Conservation (phyloP, 2,113 vertebrate species). For the Mus spicilegus region DNA sequence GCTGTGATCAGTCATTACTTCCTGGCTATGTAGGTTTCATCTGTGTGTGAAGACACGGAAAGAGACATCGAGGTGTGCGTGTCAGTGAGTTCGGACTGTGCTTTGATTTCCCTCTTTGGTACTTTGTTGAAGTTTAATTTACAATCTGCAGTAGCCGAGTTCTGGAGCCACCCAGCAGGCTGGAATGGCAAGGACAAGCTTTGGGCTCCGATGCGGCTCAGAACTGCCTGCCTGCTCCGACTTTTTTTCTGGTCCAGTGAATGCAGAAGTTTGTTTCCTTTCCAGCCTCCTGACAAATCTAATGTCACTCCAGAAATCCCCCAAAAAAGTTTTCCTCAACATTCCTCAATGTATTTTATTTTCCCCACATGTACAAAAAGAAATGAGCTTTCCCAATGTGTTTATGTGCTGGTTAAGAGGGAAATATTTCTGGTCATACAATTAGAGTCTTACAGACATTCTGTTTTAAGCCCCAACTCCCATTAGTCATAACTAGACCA, state of each 20-base stretch:
- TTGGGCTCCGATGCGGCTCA: slow-evolving; percentile 52
- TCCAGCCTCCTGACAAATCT: slow-evolving; percentile 49
- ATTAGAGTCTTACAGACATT: slow-evolving; percentile 69
- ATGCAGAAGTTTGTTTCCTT: slow-evolving; percentile 50
- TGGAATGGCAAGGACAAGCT: slow-evolving; percentile 55
- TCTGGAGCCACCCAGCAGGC: slow-evolving; percentile 39
- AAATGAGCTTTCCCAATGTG: slow-evolving; percentile 71
- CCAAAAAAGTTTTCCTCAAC: slow-evolving; percentile 43
- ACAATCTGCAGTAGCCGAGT: slow-evolving; percentile 39
- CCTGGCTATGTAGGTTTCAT: background rate
- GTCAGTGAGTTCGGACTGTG: background rate
- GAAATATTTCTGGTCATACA: slow-evolving; percentile 69
- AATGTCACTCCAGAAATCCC: slow-evolving; percentile 58
- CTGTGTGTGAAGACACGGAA: slow-evolving; percentile 25
- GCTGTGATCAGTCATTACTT: background rate
- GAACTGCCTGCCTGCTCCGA: slow-evolving; percentile 24
- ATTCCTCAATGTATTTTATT: slow-evolving; percentile 73
- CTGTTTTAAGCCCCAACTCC: slow-evolving; percentile 75
- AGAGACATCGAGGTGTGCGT: background rate
- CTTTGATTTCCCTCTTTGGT: slow-evolving; percentile 16
- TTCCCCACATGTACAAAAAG: slow-evolving; percentile 70
- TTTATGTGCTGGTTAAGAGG: slow-evolving; percentile 79
- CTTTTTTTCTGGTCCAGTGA: slow-evolving; percentile 39
- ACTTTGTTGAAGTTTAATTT: slow-evolving; percentile 29
- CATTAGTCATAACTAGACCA: slow-evolving; percentile 72